These are phyloP conservation scores for Babyrousa celebensis DNA, from an alignment of 2,797 vertebrate genomes.

Conservation along the genomic window DNA sequence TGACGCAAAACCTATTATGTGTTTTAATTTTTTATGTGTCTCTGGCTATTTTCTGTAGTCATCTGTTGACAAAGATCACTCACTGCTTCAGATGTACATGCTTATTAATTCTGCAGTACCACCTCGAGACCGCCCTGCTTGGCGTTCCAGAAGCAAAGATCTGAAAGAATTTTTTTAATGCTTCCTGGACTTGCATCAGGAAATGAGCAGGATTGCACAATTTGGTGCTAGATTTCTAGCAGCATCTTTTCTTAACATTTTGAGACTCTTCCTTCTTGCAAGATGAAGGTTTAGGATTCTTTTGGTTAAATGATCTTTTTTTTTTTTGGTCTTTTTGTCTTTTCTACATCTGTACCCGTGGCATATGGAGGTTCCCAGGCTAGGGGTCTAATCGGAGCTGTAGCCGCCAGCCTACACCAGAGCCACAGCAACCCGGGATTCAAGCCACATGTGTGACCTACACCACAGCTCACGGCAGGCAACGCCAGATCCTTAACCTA, in stretches of 20 bases:
- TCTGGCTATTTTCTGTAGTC: not conserved
- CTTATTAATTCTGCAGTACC: not conserved
- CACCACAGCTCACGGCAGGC: too few relatives aligned
- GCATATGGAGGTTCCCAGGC: too few relatives aligned
- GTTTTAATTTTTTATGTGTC: constrained; percentile 6
- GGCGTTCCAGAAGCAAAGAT: not conserved
- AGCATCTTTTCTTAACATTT: constrained; percentile 6
- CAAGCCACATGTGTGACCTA: too few relatives aligned
- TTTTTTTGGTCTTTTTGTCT: not conserved
- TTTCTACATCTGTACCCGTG: too few relatives aligned
- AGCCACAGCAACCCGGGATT: too few relatives aligned
- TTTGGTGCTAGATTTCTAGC: not conserved
- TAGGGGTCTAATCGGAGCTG: too few relatives aligned
- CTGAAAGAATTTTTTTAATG: not conserved
- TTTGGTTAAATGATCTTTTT: not conserved
- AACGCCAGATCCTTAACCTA: too few relatives aligned
- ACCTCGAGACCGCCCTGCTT: not conserved
- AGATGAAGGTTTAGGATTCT: not conserved
- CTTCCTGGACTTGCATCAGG: not conserved
- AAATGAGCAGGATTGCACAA: not conserved
- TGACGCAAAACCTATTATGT: not conserved
- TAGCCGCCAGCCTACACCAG: too few relatives aligned
- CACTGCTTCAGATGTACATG: not conserved
- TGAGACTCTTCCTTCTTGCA: not conserved
- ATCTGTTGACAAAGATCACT: not conserved